phyloP scores from a whole-genome alignment of 2,888 invertebrate genomes.

The Torymus tubicola region DNA sequence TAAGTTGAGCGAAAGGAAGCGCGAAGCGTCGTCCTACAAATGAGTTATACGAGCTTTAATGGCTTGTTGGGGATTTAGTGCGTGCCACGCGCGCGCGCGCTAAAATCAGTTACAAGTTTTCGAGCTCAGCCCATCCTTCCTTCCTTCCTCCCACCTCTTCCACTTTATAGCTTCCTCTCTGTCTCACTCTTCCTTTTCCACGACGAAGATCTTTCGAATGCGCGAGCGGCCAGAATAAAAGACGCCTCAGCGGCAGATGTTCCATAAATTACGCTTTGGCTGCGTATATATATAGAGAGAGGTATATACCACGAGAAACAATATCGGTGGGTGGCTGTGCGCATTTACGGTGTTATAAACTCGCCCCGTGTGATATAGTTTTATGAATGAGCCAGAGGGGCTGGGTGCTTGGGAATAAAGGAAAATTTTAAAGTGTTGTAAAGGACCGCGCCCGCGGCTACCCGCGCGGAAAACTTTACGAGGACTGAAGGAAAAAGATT shows the following conservation, averaged over 20 bases:
- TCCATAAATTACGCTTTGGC: slow-evolving; percentile 12
- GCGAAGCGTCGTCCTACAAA: slow-evolving; percentile 13
- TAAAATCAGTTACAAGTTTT: slow-evolving; percentile 41
- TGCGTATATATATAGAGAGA: too few species aligned
- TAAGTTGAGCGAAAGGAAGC: slow-evolving; percentile 10
- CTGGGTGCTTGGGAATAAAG: not conserved
- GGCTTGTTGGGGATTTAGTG: slow-evolving; percentile 7
- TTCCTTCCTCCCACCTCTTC: too few species aligned
- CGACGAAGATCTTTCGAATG: too few species aligned
- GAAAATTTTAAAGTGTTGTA: slow-evolving; percentile 6
- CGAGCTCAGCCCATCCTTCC: not conserved
- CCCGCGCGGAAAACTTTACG: too few species aligned
- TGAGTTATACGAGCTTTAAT: slow-evolving; percentile 36
- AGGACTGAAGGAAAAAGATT: not conserved
- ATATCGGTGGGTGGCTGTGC: not conserved
- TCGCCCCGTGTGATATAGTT: not conserved
- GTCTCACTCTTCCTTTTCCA: too few species aligned
- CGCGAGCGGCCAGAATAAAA: too few species aligned
- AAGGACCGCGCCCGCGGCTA: not conserved
- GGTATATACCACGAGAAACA: too few species aligned
- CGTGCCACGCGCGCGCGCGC: not conserved
- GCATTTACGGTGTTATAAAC: slow-evolving; percentile 15
- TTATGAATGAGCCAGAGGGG: not conserved
- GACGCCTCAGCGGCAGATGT: not conserved
- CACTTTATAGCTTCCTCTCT: too few species aligned